Evolutionary conservation across 2,888 invertebrate genomes (phyloP).

Genomic region (Eurois occulta): DNA sequence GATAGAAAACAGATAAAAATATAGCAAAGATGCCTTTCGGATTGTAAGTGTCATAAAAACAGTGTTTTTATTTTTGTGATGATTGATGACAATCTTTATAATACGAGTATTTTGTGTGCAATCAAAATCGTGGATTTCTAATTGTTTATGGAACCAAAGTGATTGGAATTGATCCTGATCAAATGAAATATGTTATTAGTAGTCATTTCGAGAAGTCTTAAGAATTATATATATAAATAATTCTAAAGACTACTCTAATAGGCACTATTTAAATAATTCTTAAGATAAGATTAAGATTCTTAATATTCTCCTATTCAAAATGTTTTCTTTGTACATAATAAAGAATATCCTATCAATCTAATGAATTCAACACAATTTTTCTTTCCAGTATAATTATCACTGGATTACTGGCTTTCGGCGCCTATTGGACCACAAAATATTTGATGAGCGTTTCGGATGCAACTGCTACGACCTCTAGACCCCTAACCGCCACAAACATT

Average conservation of each 20-base stretch:
- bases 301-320: too few species aligned
- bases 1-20: slow-evolving; percentile 27
- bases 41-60: slow-evolving; percentile 76
- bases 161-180: too few species aligned
- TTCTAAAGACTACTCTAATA: too few species aligned
- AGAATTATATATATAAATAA: too few species aligned
- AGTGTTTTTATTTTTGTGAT: not conserved
- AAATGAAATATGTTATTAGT: not conserved
- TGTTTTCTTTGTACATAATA: too few species aligned
- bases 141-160: slow-evolving; percentile 3
- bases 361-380: not conserved
- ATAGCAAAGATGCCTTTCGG: slow-evolving; percentile 76
- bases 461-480: not conserved
- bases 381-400: slow-evolving; percentile 79
- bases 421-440: slow-evolving; percentile 80
- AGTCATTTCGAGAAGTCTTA: not conserved
- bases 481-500: not conserved
- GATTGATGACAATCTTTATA: not conserved
- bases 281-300: too few species aligned
- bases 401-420: slow-evolving; percentile 82
- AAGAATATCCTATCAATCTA: not conserved
- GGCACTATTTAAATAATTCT: too few species aligned
- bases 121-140: not conserved
- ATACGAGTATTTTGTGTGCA: not conserved
- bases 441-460: slow-evolving; percentile 65